These are phyloP conservation scores for Bathybates hornii DNA, from an alignment of 2,113 vertebrate genomes.

Conservation along the genomic window DNA sequence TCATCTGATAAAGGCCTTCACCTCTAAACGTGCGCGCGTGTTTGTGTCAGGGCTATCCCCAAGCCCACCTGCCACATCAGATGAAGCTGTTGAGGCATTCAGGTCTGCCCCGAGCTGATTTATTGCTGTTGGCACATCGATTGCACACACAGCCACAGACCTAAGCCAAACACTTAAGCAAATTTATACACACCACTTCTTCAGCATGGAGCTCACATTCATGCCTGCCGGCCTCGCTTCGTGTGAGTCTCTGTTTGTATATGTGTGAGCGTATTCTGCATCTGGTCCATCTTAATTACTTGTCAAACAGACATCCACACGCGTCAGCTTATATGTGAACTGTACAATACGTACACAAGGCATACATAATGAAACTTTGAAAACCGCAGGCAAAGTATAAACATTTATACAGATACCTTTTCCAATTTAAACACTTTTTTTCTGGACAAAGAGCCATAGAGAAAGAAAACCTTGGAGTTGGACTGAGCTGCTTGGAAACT, in stretches of 20 bases:
- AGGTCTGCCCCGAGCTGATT: slow-evolving; percentile 41
- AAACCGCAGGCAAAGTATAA: neutral
- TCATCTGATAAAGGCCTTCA: neutral
- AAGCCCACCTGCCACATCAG: slow-evolving; percentile 37
- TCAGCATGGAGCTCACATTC: slow-evolving; percentile 58
- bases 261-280: neutral
- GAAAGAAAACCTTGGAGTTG: neutral
- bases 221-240: slow-evolving; percentile 15
- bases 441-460: neutral
- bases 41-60: neutral
- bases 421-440: neutral
- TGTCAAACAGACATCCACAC: slow-evolving; percentile 1
- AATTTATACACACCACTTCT: slow-evolving; percentile 54
- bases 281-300: slow-evolving; percentile 27
- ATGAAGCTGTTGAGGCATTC: slow-evolving; percentile 33
- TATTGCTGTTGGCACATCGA: slow-evolving; percentile 56
- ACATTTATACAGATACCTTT: slow-evolving; percentile 7
- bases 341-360: neutral
- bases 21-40: neutral
- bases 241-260: neutral
- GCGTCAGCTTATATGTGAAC: neutral
- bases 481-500: neutral
- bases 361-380: neutral
- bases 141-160: slow-evolving; percentile 47
- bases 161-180: slow-evolving; percentile 54